Evolutionary conservation across 1,140 invertebrate species (phyloP).

Genomic region (Heliconius congener): DNA sequence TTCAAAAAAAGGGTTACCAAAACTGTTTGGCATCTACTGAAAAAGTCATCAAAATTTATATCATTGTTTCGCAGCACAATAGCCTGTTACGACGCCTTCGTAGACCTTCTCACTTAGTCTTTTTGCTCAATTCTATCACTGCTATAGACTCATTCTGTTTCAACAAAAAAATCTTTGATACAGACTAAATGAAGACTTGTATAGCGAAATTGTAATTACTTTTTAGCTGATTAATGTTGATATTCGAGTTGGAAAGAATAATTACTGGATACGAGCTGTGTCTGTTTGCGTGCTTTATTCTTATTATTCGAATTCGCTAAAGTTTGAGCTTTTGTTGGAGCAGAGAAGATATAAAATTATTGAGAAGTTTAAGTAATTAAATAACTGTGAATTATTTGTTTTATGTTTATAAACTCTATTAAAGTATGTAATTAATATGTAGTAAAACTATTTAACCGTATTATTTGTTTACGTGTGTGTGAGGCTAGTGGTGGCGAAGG

Average conservation of each 20-base stretch:
- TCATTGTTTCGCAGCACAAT: slow-evolving; percentile 48
- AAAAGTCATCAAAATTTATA: slow-evolving; percentile 50
- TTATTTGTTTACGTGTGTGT: too few species aligned
- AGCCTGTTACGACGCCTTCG: slow-evolving; percentile 33
- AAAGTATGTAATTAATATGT: background rate
- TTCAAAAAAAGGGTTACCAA: background rate
- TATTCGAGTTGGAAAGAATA: background rate
- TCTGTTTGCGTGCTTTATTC: background rate
- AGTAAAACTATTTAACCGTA: too few species aligned
- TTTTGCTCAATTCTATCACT: slow-evolving; percentile 31
- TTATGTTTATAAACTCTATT: background rate
- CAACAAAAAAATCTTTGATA: background rate
- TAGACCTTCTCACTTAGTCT: slow-evolving; percentile 16
- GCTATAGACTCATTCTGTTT: slow-evolving; percentile 1
- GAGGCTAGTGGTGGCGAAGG: too few species aligned
- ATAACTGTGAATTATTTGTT: background rate
- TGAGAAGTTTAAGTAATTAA: background rate
- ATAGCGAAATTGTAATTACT: slow-evolving; percentile 11
- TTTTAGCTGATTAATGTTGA: slow-evolving; percentile 16
- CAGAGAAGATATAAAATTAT: background rate
- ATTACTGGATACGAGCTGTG: background rate
- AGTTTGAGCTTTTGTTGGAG: background rate
- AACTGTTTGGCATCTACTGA: background rate
- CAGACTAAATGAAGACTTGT: background rate
- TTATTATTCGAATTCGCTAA: background rate